Evolutionary conservation across 2,888 invertebrate species (phyloP), one percentile per base, ranked within the genome.

Genomic region (Phragmatobia fuliginosa): DNA sequence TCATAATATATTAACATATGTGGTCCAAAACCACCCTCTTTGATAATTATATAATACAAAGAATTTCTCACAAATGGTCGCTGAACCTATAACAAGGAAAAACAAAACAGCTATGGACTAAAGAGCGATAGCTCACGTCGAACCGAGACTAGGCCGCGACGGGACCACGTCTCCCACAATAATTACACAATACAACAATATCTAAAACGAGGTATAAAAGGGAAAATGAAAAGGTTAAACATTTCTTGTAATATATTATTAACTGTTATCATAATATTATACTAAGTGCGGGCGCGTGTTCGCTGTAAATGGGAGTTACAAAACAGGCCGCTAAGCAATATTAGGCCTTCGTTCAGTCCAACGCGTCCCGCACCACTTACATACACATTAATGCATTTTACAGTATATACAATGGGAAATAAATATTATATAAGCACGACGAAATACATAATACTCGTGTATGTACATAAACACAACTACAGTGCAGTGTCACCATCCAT

Each of bases 1-100:
- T 93, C 94, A 92, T 94, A 94, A 95, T 95, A 95, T 94, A 94
- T 95, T 94, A 95, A 94, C 94, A 94, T 92, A 94, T 90, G 94
- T 94, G 94, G 94, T 94, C 93, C 92, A 87, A 82, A 89, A 91
- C 94, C 94, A 94, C 94, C 91, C 90, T 93, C 91, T 93, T 92
- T 92, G 91, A 94, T 91, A 93, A 92, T 93, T 89, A 94, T 94
- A 94, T 94, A 92, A 93, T 94, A 95, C 94, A 95, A 93, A 92
- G 92, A 92, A 94, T 94, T 94, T 94, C 82, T 91, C 94, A 91
- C 93, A 91, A 91, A 88, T 89, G 93, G 92, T 92, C 87, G 88
- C 85, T 86, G 87, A 92, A 93, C 92, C 93, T 91, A 94, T 93
- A 94, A 94, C 94, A 94, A 94, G 88, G 85, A 91, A 93, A 56